A percentile compares a stretch with the other conserved stretches of the same genome.
phyloP scores from a whole-genome alignment of 2,888 invertebrate species.

The Desoria tigrina region DNA sequence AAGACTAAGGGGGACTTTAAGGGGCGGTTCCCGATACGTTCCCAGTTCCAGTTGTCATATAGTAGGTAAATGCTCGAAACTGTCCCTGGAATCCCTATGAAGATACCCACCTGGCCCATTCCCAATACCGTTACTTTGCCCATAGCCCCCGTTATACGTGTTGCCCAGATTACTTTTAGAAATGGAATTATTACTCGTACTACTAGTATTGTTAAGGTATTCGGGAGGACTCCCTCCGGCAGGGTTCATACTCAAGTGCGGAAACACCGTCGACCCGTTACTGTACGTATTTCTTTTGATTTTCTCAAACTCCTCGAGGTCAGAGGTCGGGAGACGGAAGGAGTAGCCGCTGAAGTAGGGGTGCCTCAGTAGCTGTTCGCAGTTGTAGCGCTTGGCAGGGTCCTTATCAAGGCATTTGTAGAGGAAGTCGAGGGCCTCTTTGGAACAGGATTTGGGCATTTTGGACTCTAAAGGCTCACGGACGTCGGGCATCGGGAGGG shows the following conservation, averaged over 20 bases:
- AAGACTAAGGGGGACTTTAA: neutral
- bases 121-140: too few species aligned
- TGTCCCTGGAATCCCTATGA: constrained; percentile 47
- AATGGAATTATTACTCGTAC: constrained; percentile 35
- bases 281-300: constrained; percentile 62
- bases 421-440: constrained; percentile 77
- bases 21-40: constrained; percentile 24
- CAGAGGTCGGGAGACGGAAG: constrained; percentile 74
- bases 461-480: constrained; percentile 82
- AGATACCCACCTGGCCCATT: constrained; percentile 33
- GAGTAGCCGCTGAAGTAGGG: constrained; percentile 84
- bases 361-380: constrained; percentile 85
- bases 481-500: constrained; percentile 85
- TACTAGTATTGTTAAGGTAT: too few species aligned
- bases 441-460: constrained; percentile 72
- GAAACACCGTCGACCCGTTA: constrained; percentile 64
- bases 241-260: constrained; percentile 61
- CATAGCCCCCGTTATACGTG: constrained; percentile 4
- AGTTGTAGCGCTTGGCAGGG: constrained; percentile 86
- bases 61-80: constrained; percentile 64
- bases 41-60: constrained; percentile 64
- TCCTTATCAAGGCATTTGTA: constrained; percentile 95
- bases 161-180: constrained; percentile 8
- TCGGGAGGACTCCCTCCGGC: constrained; percentile 40
- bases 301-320: constrained; percentile 66